These are phyloP conservation scores for Malurus melanocephalus DNA, from an alignment of 2,113 vertebrate species.

Conservation along the genomic window DNA sequence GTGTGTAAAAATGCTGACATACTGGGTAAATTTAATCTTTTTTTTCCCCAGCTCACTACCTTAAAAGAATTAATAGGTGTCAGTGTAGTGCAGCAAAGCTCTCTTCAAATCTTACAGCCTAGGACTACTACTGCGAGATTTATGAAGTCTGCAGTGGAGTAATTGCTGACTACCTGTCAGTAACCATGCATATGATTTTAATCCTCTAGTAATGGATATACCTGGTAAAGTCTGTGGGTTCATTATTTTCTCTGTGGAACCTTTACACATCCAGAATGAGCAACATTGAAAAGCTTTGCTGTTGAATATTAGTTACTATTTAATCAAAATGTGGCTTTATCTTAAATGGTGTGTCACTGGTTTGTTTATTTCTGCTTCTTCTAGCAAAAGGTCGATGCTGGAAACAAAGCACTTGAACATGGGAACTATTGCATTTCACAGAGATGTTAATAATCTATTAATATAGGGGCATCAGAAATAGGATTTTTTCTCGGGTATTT, in stretches of 20 bases:
- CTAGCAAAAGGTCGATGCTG: not conserved
- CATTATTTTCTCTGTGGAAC: not conserved
- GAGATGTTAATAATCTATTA: not conserved
- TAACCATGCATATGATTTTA: not conserved
- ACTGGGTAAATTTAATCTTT: not conserved
- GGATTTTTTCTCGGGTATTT: not conserved
- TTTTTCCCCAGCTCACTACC: not conserved
- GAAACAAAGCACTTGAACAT: not conserved
- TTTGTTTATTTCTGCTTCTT: not conserved
- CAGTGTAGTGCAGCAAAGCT: not conserved
- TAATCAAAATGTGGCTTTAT: not conserved
- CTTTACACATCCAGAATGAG: not conserved
- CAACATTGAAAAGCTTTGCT: not conserved
- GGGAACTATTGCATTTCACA: not conserved
- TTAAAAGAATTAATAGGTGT: not conserved
- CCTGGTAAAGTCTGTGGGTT: not conserved
- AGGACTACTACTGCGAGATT: not conserved
- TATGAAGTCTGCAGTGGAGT: not conserved
- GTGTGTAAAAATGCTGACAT: not conserved
- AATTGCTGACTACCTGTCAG: not conserved
- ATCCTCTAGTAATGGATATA: not conserved
- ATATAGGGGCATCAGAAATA: fast-evolving
- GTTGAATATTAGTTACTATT: fast-evolving
- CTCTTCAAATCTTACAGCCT: not conserved
- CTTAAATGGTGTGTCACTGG: fast-evolving